Evolutionary conservation across 2,113 vertebrate species (phyloP), one percentile per base, ranked within the genome.

Genomic region (Miniopterus natalensis): DNA sequence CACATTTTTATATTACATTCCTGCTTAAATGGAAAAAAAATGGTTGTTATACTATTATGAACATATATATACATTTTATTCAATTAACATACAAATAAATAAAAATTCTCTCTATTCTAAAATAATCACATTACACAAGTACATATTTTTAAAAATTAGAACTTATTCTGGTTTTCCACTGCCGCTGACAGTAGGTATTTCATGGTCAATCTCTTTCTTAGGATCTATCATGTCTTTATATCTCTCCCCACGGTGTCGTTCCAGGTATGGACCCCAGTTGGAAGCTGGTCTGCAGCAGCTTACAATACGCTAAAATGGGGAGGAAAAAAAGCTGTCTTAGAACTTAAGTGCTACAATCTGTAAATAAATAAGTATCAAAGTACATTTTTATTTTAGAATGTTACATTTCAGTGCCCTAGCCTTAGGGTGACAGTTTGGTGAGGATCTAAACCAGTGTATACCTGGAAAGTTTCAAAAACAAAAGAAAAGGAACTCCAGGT

Each of bases 221-320:
- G 95, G 65, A 49, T 97, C 96, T 10, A 63, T n/a, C 65, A 97
- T 78, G 61, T 95, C 96, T 81, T 96, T 98, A 95, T 99, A 99
- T 65, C 98, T 98, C n/a, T 99, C 99, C 15, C 98, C 98, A 79
- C 99, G 98, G 96, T 99, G 98, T n/a, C 95, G 6, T 13, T 99
- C 98, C 97, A 99, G 97, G 95, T 98, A 99, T 4, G 99, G 99
- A 8, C 99, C 99, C 99, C 99, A 99, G 66, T 99, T 99, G 59
- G 98, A 93, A 88, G 99, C 90, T 1, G 99, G 99, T 42, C 91
- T 98, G 93, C 99, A 99, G 89, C 98, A 97, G 15, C 92, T 98
- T 92, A 96, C 96, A 53, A 99, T 66, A 47, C 99, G 99, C 99
- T 99, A 97, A 63, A 95, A 98, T 88, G 73, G 47, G 29, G 17